phyloP scores from a whole-genome alignment of 1,140 invertebrate species.

The Microvelia longipes region DNA sequence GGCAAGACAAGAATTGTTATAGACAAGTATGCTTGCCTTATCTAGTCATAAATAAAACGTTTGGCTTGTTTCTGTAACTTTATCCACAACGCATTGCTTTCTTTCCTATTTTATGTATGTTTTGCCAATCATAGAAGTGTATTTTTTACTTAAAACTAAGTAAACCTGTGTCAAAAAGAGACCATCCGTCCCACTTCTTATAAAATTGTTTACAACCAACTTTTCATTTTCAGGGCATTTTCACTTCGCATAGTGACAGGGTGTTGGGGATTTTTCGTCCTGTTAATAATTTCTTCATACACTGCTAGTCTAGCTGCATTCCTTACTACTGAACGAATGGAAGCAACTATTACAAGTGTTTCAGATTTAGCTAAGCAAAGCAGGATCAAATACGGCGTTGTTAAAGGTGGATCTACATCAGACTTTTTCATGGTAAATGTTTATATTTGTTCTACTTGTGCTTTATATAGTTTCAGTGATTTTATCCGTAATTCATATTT shows the following conservation, averaged over 20 bases:
- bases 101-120: too few species aligned
- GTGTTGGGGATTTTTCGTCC: constrained; percentile 90
- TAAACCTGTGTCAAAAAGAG: too few species aligned
- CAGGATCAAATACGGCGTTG: constrained; percentile 72
- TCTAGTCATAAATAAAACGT: too few species aligned
- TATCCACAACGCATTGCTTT: too few species aligned
- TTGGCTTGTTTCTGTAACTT: too few species aligned
- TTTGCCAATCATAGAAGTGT: too few species aligned
- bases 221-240: constrained; percentile 43
- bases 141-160: too few species aligned
- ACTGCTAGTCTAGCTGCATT: constrained; percentile 92
- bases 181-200: too few species aligned
- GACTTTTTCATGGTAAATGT: constrained; percentile 48
- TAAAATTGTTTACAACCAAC: too few species aligned
- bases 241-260: constrained; percentile 60
- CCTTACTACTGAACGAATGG: constrained; percentile 70
- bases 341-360: constrained; percentile 66
- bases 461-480: neutral
- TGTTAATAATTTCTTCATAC: constrained; percentile 89
- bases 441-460: neutral
- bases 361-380: constrained; percentile 79
- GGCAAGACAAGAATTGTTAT: too few species aligned
- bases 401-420: constrained; percentile 56
- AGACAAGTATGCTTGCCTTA: too few species aligned
- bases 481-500: too few species aligned